Percentiles rank a stretch among this genome's conserved stretches.
Conservation (phyloP, 2,113 vertebrate genomes). For the Hemiprocne comata region DNA sequence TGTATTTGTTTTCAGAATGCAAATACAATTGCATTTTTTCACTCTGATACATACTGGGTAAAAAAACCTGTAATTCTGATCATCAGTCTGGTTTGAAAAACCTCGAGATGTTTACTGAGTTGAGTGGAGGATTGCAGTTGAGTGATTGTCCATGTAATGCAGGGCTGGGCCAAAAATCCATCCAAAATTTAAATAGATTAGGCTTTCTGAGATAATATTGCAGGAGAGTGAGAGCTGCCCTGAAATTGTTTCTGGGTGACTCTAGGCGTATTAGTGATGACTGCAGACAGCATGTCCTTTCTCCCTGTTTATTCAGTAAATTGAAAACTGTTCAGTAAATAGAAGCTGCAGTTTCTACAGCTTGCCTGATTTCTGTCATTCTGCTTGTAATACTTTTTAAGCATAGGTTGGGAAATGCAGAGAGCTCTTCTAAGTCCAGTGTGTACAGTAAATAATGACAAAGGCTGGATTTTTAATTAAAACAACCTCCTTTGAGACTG, state of each 20-base stretch:
- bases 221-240: neutral
- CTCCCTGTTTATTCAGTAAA: neutral
- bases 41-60: neutral
- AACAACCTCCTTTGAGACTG: neutral
- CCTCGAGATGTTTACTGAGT: neutral
- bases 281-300: neutral
- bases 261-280: neutral
- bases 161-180: neutral
- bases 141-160: neutral
- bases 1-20: neutral
- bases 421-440: neutral
- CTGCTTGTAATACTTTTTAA: neutral
- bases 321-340: neutral
- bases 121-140: neutral
- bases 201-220: neutral
- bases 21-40: neutral
- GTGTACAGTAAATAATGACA: neutral
- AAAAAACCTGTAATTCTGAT: neutral
- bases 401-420: neutral
- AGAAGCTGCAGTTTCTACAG: neutral
- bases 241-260: neutral
- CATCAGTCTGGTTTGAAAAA: neutral
- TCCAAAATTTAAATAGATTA: neutral
- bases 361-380: neutral
- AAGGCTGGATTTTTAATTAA: slow-evolving; percentile 43